Percentiles rank a stretch among this genome's conserved stretches.
Evolutionary conservation across 2,797 vertebrate genomes (phyloP).

Genomic region (Enteromius paludinosus): DNA sequence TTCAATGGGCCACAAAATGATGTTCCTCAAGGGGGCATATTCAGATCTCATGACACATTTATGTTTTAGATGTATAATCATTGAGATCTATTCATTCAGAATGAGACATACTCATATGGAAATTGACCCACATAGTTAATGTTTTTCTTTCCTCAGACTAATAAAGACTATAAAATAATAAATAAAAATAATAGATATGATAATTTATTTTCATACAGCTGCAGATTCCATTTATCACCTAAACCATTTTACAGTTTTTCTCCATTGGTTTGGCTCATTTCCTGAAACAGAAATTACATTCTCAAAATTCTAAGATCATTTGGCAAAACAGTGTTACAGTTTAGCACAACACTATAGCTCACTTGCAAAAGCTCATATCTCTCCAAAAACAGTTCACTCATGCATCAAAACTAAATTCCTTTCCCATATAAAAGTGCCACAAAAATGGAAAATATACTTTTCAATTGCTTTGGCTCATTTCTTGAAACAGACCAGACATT

Average conservation of each 20-base stretch:
- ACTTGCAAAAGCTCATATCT: no score
- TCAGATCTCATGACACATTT: background rate
- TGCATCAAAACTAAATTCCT: no score
- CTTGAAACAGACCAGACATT: no score
- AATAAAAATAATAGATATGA: background rate
- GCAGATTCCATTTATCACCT: background rate
- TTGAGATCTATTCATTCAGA: background rate
- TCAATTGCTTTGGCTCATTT: no score
- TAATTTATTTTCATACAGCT: background rate
- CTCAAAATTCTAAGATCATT: no score
- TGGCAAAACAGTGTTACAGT: no score
- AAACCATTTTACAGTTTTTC: background rate
- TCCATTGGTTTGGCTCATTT: no score
- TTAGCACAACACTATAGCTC: no score
- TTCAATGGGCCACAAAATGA: constrained; percentile 2
- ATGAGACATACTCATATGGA: background rate
- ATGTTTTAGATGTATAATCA: background rate
- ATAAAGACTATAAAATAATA: background rate
- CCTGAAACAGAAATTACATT: no score
- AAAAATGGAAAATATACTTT: no score
- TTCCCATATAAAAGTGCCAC: no score
- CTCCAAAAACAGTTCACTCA: no score
- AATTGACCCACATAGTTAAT: background rate
- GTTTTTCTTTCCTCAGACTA: background rate
- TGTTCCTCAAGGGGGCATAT: background rate